Percentiles rank a stretch among this genome's conserved stretches.
Evolutionary conservation across 1,140 invertebrate species (phyloP).

Genomic region (Lepeophtheirus salmonis): DNA sequence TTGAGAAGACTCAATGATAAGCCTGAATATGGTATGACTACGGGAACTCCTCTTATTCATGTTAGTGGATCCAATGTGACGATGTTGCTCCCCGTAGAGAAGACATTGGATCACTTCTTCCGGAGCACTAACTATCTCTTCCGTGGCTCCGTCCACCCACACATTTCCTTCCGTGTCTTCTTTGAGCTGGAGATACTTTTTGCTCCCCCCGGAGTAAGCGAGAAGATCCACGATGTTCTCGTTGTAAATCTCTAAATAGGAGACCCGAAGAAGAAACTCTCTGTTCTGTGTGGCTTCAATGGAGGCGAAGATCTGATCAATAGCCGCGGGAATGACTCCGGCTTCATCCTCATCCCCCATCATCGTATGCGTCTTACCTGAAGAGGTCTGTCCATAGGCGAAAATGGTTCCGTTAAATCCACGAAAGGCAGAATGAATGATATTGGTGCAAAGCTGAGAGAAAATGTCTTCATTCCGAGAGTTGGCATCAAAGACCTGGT

Average conservation of each 20-base stretch:
- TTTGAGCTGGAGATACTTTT: not conserved
- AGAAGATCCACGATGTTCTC: slow-evolving; percentile 53
- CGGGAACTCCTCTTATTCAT: slow-evolving; percentile 59
- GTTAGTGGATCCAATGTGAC: slow-evolving; percentile 47
- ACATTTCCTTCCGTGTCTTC: not conserved
- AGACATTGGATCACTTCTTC: slow-evolving; percentile 32
- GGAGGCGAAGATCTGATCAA: slow-evolving; percentile 46
- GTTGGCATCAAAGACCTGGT: slow-evolving; percentile 96
- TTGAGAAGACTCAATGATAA: slow-evolving; percentile 25
- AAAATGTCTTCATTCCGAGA: slow-evolving; percentile 96
- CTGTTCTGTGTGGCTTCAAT: slow-evolving; percentile 42
- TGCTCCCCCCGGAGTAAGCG: slow-evolving; percentile 19
- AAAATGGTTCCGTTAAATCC: not conserved
- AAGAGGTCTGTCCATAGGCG: not conserved
- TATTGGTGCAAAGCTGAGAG: slow-evolving; percentile 81
- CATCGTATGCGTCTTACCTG: slow-evolving; percentile 49
- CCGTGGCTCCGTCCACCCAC: not conserved
- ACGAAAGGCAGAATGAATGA: slow-evolving; percentile 57
- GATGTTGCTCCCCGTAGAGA: slow-evolving; percentile 42
- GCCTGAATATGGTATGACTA: slow-evolving; percentile 53
- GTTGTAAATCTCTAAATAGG: slow-evolving; percentile 30
- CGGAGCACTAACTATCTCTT: not conserved
- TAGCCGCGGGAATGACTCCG: slow-evolving; percentile 50
- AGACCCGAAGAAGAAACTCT: slow-evolving; percentile 40
- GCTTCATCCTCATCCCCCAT: slow-evolving; percentile 44